A percentile compares a stretch with the other conserved stretches of the same genome.
phyloP scores from a whole-genome alignment of 2,797 vertebrate genomes.

The Eurystomus glaucurus region DNA sequence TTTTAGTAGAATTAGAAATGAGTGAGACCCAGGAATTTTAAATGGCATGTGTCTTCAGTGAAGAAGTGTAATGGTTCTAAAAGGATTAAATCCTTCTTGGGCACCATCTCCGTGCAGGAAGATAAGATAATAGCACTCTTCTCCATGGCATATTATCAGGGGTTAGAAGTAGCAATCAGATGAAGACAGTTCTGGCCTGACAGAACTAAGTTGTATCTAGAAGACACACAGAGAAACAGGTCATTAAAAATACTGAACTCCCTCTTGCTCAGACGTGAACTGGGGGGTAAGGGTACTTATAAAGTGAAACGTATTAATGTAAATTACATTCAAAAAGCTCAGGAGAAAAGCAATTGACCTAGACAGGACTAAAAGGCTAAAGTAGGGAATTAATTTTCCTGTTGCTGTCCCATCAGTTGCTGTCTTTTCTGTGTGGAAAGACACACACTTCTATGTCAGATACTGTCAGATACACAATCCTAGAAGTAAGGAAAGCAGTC shows the following conservation, averaged over 20 bases:
- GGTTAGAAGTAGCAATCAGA: neutral
- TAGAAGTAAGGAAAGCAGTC: neutral
- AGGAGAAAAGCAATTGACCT: neutral
- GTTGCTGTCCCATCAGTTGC: neutral
- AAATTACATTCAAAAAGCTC: neutral
- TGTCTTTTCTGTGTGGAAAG: neutral
- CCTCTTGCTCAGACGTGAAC: neutral
- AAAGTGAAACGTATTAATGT: neutral
- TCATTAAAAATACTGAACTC: neutral
- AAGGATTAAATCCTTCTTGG: neutral
- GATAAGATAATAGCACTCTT: neutral
- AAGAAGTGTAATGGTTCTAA: neutral
- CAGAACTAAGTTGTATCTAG: neutral
- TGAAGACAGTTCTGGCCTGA: neutral
- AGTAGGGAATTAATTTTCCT: neutral
- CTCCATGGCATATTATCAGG: neutral
- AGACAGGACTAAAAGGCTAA: neutral
- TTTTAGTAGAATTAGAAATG: neutral
- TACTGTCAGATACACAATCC: neutral
- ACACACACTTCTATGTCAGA: neutral
- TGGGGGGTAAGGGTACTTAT: fast-evolving
- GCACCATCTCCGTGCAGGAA: neutral
- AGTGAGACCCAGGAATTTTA: neutral
- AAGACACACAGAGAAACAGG: neutral
- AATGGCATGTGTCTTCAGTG: neutral